Conservation (phyloP, 2,113 vertebrate species). For the Aphyosemion australe region DNA sequence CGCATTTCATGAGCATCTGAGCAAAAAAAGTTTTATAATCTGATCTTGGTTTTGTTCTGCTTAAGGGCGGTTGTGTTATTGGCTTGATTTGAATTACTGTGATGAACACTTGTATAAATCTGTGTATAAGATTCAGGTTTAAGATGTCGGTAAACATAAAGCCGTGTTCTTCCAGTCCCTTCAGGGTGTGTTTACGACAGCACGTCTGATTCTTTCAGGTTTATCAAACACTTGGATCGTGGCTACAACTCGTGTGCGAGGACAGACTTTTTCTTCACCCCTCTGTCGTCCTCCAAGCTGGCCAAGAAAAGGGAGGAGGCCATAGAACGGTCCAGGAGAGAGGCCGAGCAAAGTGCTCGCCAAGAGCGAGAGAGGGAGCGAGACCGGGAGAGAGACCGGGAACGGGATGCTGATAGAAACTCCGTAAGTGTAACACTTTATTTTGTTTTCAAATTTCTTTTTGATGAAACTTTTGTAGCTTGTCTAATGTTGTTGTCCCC, state of each 20-base stretch:
- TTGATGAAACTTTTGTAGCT: background rate
- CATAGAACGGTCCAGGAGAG: conserved; percentile 88
- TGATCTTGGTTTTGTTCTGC: background rate
- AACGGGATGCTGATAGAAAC: conserved; percentile 89
- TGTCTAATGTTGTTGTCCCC: conserved; percentile 9
- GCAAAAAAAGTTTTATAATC: background rate
- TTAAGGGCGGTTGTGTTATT: background rate
- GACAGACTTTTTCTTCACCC: conserved; percentile 94
- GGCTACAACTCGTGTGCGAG: conserved; percentile 95
- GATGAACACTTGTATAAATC: too few species aligned
- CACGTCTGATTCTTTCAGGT: conserved; percentile 75
- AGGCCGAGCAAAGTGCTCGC: conserved; percentile 90
- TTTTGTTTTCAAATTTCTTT: background rate
- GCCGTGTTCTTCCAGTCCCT: background rate
- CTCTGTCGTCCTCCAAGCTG: conserved; percentile 92
- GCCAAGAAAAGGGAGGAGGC: conserved; percentile 97
- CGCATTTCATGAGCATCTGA: too few species aligned
- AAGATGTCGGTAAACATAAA: too few species aligned
- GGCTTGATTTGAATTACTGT: too few species aligned
- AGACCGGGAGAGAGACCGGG: conserved; percentile 89
- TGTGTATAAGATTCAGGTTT: too few species aligned
- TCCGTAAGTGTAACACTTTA: conserved; percentile 77
- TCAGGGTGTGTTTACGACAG: background rate
- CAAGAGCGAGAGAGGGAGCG: conserved; percentile 92
- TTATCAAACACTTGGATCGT: conserved; percentile 95